These are phyloP conservation scores for Aphidius gifuensis DNA, from an alignment of 1,140 invertebrate species.

Conservation along the genomic window DNA sequence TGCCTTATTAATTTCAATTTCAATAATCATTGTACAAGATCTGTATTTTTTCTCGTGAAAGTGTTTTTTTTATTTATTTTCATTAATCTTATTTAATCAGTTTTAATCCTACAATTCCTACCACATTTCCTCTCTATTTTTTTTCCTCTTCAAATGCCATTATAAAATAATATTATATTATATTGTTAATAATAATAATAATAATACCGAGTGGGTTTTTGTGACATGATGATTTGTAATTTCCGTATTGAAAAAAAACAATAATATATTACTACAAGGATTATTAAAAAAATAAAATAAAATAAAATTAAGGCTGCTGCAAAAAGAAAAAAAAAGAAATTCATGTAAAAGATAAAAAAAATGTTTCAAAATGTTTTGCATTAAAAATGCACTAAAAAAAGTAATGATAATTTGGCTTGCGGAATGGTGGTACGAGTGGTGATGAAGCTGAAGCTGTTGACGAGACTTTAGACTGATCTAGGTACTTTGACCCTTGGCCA, in stretches of 20 bases:
- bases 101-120: slow-evolving; percentile 6
- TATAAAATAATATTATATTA: slow-evolving; percentile 32
- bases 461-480: slow-evolving; percentile 58
- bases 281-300: slow-evolving; percentile 19
- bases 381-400: slow-evolving; percentile 24
- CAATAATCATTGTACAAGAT: slow-evolving; percentile 29
- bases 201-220: slow-evolving; percentile 57
- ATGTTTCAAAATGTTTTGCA: slow-evolving; percentile 12
- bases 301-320: slow-evolving; percentile 9
- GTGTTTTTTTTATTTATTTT: slow-evolving; percentile 20
- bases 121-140: not conserved
- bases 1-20: too few relatives aligned
- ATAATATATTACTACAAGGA: slow-evolving; percentile 23
- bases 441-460: slow-evolving; percentile 52
- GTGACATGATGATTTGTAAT: slow-evolving; percentile 51
- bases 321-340: slow-evolving; percentile 23
- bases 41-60: slow-evolving; percentile 24
- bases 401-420: slow-evolving; percentile 41
- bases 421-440: slow-evolving; percentile 39
- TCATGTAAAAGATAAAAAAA: slow-evolving; percentile 15
- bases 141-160: slow-evolving; percentile 29
- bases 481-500: slow-evolving; percentile 38
- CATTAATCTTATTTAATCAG: slow-evolving; percentile 17
- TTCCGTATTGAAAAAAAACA: slow-evolving; percentile 44
- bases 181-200: slow-evolving; percentile 23